A percentile compares a stretch with the other conserved stretches of the same genome.
phyloP scores from a whole-genome alignment of 2,888 invertebrate genomes.

The Baronia brevicornis region DNA sequence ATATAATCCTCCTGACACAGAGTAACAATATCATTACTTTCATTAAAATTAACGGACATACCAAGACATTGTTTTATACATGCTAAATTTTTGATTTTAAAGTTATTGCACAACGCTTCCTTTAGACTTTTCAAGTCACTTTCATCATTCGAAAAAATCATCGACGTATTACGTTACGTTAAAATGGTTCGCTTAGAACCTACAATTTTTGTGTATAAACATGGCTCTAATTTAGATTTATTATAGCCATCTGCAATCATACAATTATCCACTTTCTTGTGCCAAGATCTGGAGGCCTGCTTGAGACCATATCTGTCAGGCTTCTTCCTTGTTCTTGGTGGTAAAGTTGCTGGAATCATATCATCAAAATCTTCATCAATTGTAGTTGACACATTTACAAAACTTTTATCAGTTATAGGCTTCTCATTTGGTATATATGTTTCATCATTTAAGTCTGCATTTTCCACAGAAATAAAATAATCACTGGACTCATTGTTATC shows the following conservation, averaged over 20 bases:
- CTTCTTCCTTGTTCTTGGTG: background rate
- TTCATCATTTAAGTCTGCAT: too few species aligned
- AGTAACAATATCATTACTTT: constrained; percentile 15
- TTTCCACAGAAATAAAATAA: too few species aligned
- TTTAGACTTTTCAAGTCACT: constrained; percentile 13
- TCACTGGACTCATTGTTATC: too few species aligned
- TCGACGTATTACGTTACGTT: constrained; percentile 9
- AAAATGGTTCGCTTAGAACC: constrained; percentile 4
- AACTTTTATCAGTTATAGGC: too few species aligned
- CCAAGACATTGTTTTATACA: constrained; percentile 16
- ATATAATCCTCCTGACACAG: too few species aligned
- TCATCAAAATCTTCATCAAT: too few species aligned
- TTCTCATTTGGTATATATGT: too few species aligned
- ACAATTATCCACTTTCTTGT: constrained; percentile 7
- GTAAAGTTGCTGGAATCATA: too few species aligned
- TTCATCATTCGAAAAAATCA: constrained; percentile 9
- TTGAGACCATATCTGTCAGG: background rate
- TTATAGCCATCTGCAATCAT: constrained; percentile 3
- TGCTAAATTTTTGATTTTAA: constrained; percentile 16
- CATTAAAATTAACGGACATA: constrained; percentile 16
- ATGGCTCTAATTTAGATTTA: constrained; percentile 8
- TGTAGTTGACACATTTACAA: too few species aligned
- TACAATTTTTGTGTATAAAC: constrained; percentile 8
- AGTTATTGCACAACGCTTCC: constrained; percentile 11
- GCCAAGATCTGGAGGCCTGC: background rate